phyloP scores from a whole-genome alignment of 2,888 invertebrate genomes.

The Trichogramma dendrolimi region DNA sequence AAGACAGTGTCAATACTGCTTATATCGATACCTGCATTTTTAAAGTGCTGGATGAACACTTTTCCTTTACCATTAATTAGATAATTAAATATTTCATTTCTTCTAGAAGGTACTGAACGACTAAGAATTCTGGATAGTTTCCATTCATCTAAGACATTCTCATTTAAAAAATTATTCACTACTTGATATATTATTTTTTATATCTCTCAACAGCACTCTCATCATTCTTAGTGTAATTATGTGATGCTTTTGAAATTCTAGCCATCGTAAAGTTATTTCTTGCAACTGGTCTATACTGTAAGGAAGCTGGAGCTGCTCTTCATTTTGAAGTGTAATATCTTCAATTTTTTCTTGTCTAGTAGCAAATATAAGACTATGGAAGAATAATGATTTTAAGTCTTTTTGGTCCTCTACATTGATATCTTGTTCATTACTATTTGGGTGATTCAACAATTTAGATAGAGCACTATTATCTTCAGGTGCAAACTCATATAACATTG shows the following conservation, averaged over 20 bases:
- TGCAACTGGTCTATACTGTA: slow-evolving; percentile 37
- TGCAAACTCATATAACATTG: slow-evolving; percentile 15
- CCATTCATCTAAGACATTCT: slow-evolving; percentile 29
- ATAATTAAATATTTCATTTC: slow-evolving; percentile 6
- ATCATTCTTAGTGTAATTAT: slow-evolving; percentile 31
- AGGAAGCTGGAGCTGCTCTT: slow-evolving; percentile 28
- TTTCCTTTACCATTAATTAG: slow-evolving; percentile 12
- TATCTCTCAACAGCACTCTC: slow-evolving; percentile 33
- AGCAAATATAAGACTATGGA: slow-evolving; percentile 19
- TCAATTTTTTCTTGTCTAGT: slow-evolving; percentile 1
- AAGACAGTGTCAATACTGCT: slow-evolving; percentile 27
- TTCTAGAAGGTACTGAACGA: not conserved
- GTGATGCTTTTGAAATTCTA: slow-evolving; percentile 37
- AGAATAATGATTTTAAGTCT: slow-evolving; percentile 16
- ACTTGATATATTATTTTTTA: slow-evolving; percentile 35
- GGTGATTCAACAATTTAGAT: slow-evolving; percentile 3
- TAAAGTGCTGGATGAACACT: slow-evolving; percentile 6
- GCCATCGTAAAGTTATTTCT: slow-evolving; percentile 40
- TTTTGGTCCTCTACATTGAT: not conserved
- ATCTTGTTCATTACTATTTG: not conserved
- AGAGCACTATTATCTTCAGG: not conserved
- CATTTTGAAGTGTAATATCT: slow-evolving; percentile 26
- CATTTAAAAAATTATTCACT: slow-evolving; percentile 28
- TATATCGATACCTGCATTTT: slow-evolving; percentile 10
- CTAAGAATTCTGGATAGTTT: slow-evolving; percentile 26